Conservation (phyloP, 30 jellyfish, hydroid and myxozoan genomes). For the Kudoa iwatai region DNA sequence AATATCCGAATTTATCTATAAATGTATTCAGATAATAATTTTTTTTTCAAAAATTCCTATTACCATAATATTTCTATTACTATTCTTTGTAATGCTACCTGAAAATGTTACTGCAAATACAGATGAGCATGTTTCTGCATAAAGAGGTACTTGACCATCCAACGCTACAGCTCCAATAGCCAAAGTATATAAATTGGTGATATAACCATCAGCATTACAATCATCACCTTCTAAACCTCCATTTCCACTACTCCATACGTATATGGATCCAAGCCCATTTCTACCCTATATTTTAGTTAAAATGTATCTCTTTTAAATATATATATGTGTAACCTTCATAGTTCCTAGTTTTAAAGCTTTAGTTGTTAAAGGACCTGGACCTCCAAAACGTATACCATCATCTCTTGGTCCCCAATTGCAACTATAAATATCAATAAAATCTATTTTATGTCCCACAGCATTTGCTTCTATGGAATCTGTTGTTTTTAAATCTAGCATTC, state of each 20-base stretch:
- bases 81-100: neutral
- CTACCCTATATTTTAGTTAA: neutral
- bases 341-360: slow-evolving; percentile 79
- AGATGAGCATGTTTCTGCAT: neutral
- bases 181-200: neutral
- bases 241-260: neutral
- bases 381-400: slow-evolving; percentile 83
- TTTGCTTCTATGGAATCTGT: slow-evolving; percentile 92
- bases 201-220: slow-evolving; percentile 1
- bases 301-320: too few relatives aligned
- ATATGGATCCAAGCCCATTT: neutral
- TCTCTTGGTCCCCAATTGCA: slow-evolving; percentile 99
- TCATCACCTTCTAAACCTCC: neutral
- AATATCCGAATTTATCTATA: slow-evolving; percentile 43
- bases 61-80: neutral
- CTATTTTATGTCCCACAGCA: slow-evolving; percentile 42
- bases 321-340: slow-evolving; percentile 11
- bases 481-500: slow-evolving; percentile 82
- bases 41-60: neutral
- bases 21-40: neutral
- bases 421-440: slow-evolving; percentile 64
- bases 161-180: neutral
- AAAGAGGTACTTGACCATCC: neutral
- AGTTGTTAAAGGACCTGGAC: slow-evolving; percentile 91
- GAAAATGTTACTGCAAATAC: neutral